A percentile compares a stretch with the other conserved stretches of the same genome.
phyloP scores from a whole-genome alignment of 2,888 invertebrate species.

The Panopea generosa region DNA sequence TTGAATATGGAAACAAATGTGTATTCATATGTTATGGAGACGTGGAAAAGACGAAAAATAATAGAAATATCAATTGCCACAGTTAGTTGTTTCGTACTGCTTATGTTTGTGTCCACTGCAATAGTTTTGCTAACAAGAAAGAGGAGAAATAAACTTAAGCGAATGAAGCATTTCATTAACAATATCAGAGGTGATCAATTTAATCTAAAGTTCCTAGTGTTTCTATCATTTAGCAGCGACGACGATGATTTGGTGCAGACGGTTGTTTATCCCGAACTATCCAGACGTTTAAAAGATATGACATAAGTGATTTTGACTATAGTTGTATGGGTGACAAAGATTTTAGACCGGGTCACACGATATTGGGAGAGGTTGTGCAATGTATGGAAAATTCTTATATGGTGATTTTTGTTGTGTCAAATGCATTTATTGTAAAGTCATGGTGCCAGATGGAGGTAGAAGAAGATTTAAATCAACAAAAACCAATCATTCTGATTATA shows the following conservation, averaged over 20 bases:
- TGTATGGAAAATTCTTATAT: slow-evolving; percentile 7
- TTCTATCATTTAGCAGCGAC: background rate
- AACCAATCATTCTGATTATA: slow-evolving; percentile 16
- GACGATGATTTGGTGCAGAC: background rate
- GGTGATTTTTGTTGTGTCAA: slow-evolving; percentile 7
- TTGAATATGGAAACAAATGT: too few relatives aligned
- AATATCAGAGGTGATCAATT: too few relatives aligned
- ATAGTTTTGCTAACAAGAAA: too few relatives aligned
- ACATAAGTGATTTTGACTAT: background rate
- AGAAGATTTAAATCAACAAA: slow-evolving; percentile 1
- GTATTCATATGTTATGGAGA: too few relatives aligned
- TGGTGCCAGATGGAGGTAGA: slow-evolving; percentile 17
- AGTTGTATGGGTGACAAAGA: slow-evolving; percentile 5
- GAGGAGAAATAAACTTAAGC: too few relatives aligned
- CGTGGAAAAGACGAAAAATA: too few relatives aligned
- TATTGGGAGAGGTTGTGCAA: slow-evolving; percentile 7
- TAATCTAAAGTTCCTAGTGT: background rate
- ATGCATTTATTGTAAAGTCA: slow-evolving; percentile 2
- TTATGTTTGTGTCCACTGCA: too few relatives aligned
- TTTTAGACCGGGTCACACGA: slow-evolving; percentile 8
- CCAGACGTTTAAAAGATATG: too few relatives aligned
- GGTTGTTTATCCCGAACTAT: too few relatives aligned
- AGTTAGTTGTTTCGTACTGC: too few relatives aligned
- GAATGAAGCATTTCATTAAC: too few relatives aligned
- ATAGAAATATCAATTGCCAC: too few relatives aligned